Conservation (phyloP, 2,888 invertebrate genomes). For the Gisinianus flammeolus region DNA sequence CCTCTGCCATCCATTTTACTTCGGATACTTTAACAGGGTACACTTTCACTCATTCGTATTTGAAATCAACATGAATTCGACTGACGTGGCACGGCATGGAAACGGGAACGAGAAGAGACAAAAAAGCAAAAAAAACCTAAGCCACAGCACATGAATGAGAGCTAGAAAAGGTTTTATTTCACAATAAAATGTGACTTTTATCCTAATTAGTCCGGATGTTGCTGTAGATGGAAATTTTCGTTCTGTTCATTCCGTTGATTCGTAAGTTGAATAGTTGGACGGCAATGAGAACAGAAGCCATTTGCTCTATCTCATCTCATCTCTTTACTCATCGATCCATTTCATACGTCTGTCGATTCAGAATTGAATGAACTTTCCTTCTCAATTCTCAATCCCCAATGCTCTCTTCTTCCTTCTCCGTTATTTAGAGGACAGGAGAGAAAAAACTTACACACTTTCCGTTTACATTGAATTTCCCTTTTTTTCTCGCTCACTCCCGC, state of each 20-base stretch:
- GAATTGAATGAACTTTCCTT: no score
- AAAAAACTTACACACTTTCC: not conserved
- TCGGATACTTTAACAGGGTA: not conserved
- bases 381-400: no score
- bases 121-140: not conserved
- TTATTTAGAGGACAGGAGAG: not conserved
- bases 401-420: not conserved
- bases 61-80: not conserved
- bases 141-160: not conserved
- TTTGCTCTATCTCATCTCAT: not conserved
- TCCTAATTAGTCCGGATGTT: slow-evolving; percentile 14
- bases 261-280: not conserved
- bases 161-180: slow-evolving; percentile 8
- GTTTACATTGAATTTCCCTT: not conserved
- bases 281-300: not conserved
- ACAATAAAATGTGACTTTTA: slow-evolving; percentile 14
- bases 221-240: not conserved
- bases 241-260: not conserved
- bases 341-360: not conserved
- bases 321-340: not conserved
- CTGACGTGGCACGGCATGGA: not conserved
- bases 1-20: not conserved
- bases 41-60: not conserved
- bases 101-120: not conserved
- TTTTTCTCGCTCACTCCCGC: not conserved